phyloP scores from a whole-genome alignment of 2,888 invertebrate species.

The Acronicta leporina region DNA sequence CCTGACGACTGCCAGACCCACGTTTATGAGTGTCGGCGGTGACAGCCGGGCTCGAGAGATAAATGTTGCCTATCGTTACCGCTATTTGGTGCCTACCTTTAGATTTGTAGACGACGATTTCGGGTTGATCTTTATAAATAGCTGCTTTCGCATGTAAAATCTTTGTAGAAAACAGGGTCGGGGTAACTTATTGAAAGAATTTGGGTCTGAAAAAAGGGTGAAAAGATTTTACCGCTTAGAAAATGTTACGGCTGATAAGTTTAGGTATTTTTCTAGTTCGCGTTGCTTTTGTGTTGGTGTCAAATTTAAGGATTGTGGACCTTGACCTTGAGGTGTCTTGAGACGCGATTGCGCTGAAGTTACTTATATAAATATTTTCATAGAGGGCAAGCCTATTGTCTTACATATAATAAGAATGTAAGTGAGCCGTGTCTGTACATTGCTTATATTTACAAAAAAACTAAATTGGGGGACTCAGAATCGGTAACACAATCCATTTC shows the following conservation, averaged over 20 bases:
- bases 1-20: conserved; percentile 56
- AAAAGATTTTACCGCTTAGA: conserved; percentile 32
- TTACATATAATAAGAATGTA: no score
- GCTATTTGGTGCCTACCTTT: conserved; percentile 52
- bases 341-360: no score
- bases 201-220: conserved; percentile 32
- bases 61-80: conserved; percentile 63
- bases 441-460: no score
- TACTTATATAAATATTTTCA: no score
- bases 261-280: conserved; percentile 9
- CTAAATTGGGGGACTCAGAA: no score
- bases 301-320: conserved; percentile 16
- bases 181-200: conserved; percentile 41
- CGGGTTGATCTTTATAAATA: conserved; percentile 54
- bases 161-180: conserved; percentile 32
- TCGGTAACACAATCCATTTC: no score
- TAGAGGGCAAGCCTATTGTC: no score
- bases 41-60: conserved; percentile 64
- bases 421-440: no score
- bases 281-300: conserved; percentile 29
- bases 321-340: background rate
- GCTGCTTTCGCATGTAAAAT: conserved; percentile 46
- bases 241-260: conserved; percentile 36
- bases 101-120: conserved; percentile 67
- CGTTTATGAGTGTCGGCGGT: conserved; percentile 53